Evolutionary conservation across 2,113 vertebrate species (phyloP).

Genomic region (Eptesicus fuscus): DNA sequence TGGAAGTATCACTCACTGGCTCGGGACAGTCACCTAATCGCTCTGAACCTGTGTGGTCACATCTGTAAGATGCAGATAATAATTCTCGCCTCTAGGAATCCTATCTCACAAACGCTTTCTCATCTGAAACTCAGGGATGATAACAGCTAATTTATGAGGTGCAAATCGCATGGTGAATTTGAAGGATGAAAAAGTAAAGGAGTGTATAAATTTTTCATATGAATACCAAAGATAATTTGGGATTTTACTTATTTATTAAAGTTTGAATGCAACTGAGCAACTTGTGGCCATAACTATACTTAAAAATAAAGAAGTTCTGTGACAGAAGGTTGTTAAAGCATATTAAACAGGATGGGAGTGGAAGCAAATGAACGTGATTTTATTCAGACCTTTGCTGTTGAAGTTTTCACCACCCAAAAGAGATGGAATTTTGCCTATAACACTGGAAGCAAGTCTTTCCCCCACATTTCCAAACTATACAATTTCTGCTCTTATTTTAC

Average conservation of each 20-base stretch:
- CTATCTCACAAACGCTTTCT: no score
- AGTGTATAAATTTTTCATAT: not conserved
- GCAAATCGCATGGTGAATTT: not conserved
- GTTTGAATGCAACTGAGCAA: not conserved
- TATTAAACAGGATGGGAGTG: not conserved
- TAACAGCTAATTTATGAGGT: no score
- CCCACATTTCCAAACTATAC: not conserved
- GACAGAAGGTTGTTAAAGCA: not conserved
- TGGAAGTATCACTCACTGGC: not conserved
- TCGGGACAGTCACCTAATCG: not conserved
- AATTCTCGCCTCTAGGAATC: not conserved
- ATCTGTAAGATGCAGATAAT: not conserved
- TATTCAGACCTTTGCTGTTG: not conserved
- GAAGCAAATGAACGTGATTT: conserved; percentile 31
- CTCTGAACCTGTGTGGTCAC: not conserved
- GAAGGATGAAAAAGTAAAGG: not conserved
- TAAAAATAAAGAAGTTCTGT: not conserved
- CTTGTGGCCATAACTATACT: not conserved
- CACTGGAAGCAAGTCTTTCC: not conserved
- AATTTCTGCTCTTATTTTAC: not conserved
- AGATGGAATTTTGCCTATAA: conserved; percentile 18
- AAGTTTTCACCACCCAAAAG: not conserved
- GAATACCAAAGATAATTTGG: not conserved
- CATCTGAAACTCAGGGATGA: no score
- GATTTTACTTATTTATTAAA: not conserved